A percentile compares a stretch with the other conserved stretches of the same genome.
Conservation (phyloP, 30 jellyfish, hydroid and myxozoan species). For the Sanderia malayensis region DNA sequence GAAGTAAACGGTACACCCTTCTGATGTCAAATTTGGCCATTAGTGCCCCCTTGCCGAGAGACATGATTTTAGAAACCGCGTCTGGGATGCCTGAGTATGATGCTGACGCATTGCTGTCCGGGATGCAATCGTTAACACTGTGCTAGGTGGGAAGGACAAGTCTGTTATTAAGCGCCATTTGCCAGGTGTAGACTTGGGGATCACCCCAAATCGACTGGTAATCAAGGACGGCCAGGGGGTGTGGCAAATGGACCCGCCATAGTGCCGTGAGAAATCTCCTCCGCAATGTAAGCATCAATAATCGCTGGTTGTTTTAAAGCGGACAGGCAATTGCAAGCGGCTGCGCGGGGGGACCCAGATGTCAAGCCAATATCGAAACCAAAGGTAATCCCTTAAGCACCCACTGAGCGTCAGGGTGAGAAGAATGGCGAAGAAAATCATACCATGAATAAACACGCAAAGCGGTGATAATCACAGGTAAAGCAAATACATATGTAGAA, state of each 20-base stretch:
- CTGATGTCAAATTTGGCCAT: conserved; percentile 65
- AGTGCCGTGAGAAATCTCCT: conserved; percentile 52
- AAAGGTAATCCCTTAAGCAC: conserved; percentile 1
- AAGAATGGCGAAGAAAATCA: too few species aligned
- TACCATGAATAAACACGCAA: too few species aligned
- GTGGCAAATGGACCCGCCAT: conserved; percentile 62
- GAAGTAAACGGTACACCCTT: conserved; percentile 64
- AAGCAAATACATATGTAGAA: neutral
- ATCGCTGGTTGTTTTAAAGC: conserved; percentile 43
- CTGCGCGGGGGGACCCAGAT: conserved; percentile 11
- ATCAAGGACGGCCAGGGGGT: conserved; percentile 36
- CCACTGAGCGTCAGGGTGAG: conserved; percentile 6
- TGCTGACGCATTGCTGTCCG: conserved; percentile 40
- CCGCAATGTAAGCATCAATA: conserved; percentile 29
- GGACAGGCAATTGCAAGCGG: conserved; percentile 42
- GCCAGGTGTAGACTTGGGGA: conserved; percentile 64
- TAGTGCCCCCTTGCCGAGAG: conserved; percentile 44
- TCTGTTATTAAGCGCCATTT: conserved; percentile 73
- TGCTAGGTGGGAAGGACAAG: conserved; percentile 51
- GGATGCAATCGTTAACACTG: conserved; percentile 49
- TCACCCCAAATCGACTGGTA: conserved; percentile 67
- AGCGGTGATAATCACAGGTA: neutral
- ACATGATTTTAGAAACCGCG: conserved; percentile 35
- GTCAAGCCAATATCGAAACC: conserved; percentile 15
- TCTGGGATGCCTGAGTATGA: conserved; percentile 52